Percentiles rank a stretch among this genome's conserved stretches.
These are phyloP conservation scores for Lycaena phlaeas DNA, from an alignment of 2,888 invertebrate species.

Conservation along the genomic window DNA sequence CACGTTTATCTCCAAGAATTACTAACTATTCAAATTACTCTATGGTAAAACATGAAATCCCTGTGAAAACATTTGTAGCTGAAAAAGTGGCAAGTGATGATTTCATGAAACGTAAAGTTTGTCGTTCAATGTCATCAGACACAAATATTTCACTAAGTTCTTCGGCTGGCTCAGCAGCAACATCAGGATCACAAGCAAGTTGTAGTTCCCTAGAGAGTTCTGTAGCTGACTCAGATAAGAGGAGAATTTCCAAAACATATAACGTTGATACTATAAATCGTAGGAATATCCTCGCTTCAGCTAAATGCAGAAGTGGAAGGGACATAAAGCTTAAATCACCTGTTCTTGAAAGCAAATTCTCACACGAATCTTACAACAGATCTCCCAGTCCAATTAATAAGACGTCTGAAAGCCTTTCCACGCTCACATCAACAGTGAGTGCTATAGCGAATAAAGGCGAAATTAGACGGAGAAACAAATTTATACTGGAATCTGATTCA, in stretches of 20 bases:
- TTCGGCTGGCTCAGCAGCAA: constrained; percentile 80
- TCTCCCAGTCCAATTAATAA: constrained; percentile 63
- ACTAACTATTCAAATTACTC: constrained; percentile 52
- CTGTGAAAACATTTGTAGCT: constrained; percentile 38
- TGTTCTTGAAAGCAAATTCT: constrained; percentile 80
- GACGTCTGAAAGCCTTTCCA: constrained; percentile 69
- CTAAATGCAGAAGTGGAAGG: constrained; percentile 87
- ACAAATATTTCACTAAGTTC: constrained; percentile 80
- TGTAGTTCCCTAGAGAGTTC: constrained; percentile 77
- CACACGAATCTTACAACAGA: constrained; percentile 70
- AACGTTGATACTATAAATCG: constrained; percentile 89
- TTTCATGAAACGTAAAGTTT: constrained; percentile 72
- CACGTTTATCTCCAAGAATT: constrained; percentile 63
- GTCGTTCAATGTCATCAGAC: constrained; percentile 80
- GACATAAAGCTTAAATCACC: constrained; percentile 81
- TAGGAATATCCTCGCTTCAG: constrained; percentile 89
- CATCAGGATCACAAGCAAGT: constrained; percentile 82
- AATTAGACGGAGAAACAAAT: constrained; percentile 60
- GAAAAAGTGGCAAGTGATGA: constrained; percentile 48
- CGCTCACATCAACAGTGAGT: constrained; percentile 68
- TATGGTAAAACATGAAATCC: constrained; percentile 55
- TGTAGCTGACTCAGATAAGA: constrained; percentile 75
- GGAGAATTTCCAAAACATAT: constrained; percentile 81
- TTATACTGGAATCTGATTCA: constrained; percentile 59
- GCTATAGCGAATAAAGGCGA: constrained; percentile 66